These are phyloP conservation scores for Aythya fuligula DNA, from an alignment of 2,797 vertebrate genomes.

Conservation along the genomic window DNA sequence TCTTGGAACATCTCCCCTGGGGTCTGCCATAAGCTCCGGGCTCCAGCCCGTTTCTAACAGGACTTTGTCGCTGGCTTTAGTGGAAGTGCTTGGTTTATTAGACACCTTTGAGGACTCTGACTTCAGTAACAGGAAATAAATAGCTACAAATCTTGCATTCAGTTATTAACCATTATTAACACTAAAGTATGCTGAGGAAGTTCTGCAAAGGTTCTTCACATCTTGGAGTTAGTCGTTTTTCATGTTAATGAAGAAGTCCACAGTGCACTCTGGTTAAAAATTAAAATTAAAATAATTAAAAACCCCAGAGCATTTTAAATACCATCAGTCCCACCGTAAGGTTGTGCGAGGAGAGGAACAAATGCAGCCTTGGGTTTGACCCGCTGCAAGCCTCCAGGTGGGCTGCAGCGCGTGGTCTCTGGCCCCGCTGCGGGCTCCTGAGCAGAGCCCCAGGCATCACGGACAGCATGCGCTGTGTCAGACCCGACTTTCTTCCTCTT, in stretches of 20 bases:
- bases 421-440: neutral
- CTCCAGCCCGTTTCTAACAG: fast-evolving
- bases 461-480: neutral
- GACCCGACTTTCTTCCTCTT: constrained; percentile 87
- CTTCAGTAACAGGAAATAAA: constrained; percentile 18
- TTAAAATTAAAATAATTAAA: neutral
- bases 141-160: neutral
- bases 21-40: fast-evolving
- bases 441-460: fast-evolving
- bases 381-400: fast-evolving
- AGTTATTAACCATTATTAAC: neutral
- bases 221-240: neutral
- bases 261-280: neutral
- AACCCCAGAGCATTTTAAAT: neutral
- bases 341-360: neutral
- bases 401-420: neutral
- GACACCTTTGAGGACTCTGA: neutral
- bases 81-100: neutral
- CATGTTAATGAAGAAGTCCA: neutral
- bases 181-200: neutral
- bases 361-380: neutral
- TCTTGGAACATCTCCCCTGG: fast-evolving
- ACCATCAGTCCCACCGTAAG: neutral
- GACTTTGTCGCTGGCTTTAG: neutral
- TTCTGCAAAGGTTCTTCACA: neutral